phyloP scores from a whole-genome alignment of 2,888 invertebrate species.

The Ophion obscuratus region DNA sequence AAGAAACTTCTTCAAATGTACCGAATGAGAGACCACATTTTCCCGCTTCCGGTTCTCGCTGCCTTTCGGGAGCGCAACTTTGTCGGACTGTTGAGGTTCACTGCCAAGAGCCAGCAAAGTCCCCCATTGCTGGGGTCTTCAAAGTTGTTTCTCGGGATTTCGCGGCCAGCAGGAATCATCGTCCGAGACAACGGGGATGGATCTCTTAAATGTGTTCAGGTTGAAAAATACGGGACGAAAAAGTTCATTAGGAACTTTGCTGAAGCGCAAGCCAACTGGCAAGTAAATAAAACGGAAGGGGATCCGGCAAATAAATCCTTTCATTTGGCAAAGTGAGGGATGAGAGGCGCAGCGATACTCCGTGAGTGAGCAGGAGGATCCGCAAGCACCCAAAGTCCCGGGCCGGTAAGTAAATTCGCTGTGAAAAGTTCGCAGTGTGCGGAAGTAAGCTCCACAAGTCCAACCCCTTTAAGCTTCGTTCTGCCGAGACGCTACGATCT shows the following conservation, averaged over 20 bases:
- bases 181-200: background rate
- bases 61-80: too few relatives aligned
- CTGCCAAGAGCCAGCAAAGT: too few relatives aligned
- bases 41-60: too few relatives aligned
- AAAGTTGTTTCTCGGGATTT: background rate
- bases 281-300: conserved; percentile 53
- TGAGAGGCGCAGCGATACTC: conserved; percentile 44
- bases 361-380: conserved; percentile 32
- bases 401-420: conserved; percentile 55
- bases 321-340: conserved; percentile 46
- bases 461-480: conserved; percentile 4
- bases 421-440: conserved; percentile 54
- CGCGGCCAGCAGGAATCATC: background rate
- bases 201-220: background rate
- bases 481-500: conserved; percentile 23
- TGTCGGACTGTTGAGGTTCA: too few relatives aligned
- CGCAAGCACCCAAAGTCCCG: conserved; percentile 3
- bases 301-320: conserved; percentile 52
- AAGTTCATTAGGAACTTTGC: conserved; percentile 35
- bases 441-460: conserved; percentile 51
- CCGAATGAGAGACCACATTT: too few relatives aligned
- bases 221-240: conserved; percentile 7
- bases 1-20: too few relatives aligned
- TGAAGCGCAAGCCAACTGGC: conserved; percentile 19
- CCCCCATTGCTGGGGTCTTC: background rate